Evolutionary conservation across 2,113 vertebrate genomes (phyloP), one percentile per base, ranked within the genome.

Genomic region (Leucopsar rothschildi): DNA sequence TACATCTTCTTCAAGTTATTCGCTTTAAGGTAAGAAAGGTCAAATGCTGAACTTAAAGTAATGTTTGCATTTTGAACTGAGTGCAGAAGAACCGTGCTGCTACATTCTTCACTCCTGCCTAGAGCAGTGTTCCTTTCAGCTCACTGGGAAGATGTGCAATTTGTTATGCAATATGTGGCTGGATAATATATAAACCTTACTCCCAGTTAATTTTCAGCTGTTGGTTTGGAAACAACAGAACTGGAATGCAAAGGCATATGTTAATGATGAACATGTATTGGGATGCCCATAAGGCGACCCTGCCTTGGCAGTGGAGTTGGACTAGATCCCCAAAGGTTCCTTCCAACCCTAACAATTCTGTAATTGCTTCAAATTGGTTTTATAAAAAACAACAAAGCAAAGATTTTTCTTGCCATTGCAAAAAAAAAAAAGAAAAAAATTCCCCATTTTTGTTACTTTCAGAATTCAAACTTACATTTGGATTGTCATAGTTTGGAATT

Each of bases 31-130:
- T 56, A 55, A 87, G 73, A 27, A 27, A 70, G 24, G 39, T 59
- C 72, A 81, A 77, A 55, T 85, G 40, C 24, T 44, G 18, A 19
- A 10, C 0, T 0, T 49, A 53, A 66, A 60, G 24, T 31, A 56
- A 8, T n/a, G 12, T 57, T 66, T 7, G 0, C 64, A 5, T 78
- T 86, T 94, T 87, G 47, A 90, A 73, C 6, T 8, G 14, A 44
- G 15, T 47, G 21, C 1, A 1, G 65, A 77, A 65, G 50, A 86
- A 12, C 16, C 0, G 0, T 47, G 25, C 24, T 87, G 28, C 47
- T 82, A 3, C 8, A 2, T 69, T 82, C 18, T 59, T 82, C 15
- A 15, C n/a, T 50, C 16, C 57, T 84, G 69, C 57, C 63, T 76
- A 55, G n/a, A 68, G 53, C 20, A 65, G 19, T 57, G 25, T 83